Conservation (phyloP, 2,797 vertebrate species). For the Echeneis naucrates region DNA sequence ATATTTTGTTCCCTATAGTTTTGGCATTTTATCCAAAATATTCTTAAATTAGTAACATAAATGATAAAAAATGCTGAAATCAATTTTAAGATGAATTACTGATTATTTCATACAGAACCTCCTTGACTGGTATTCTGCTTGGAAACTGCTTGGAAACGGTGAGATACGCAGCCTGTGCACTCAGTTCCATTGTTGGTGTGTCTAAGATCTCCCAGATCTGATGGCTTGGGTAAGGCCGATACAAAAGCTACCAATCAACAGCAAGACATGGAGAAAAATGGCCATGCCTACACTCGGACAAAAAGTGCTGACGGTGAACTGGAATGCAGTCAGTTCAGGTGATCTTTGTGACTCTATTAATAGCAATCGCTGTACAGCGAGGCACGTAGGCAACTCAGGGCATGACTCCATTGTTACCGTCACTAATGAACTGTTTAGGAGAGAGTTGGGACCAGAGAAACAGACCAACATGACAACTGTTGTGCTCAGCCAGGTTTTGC, state of each 20-base stretch:
- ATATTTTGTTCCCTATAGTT: background rate
- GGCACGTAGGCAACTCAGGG: constrained; percentile 35
- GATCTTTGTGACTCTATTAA: constrained; percentile 61
- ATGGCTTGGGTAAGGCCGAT: background rate
- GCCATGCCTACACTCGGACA: background rate
- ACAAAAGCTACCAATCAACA: constrained; percentile 19
- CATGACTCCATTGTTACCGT: constrained; percentile 54
- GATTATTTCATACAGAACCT: background rate
- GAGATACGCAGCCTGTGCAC: background rate
- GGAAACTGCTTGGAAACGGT: background rate
- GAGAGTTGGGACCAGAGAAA: constrained; percentile 48
- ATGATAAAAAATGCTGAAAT: background rate
- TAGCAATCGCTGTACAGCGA: constrained; percentile 32
- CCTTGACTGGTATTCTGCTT: no score
- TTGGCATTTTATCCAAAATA: background rate
- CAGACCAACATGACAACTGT: constrained; percentile 61
- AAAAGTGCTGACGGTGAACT: background rate
- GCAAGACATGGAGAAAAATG: background rate
- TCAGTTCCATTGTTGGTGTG: background rate
- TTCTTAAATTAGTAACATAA: background rate
- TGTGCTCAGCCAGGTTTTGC: constrained; percentile 66
- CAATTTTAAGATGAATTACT: background rate
- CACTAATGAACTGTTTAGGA: constrained; percentile 69
- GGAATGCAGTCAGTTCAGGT: constrained; percentile 78
- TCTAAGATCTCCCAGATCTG: constrained; percentile 21